phyloP scores from a whole-genome alignment of 2,797 vertebrate genomes.

The Acridotheres tristis region DNA sequence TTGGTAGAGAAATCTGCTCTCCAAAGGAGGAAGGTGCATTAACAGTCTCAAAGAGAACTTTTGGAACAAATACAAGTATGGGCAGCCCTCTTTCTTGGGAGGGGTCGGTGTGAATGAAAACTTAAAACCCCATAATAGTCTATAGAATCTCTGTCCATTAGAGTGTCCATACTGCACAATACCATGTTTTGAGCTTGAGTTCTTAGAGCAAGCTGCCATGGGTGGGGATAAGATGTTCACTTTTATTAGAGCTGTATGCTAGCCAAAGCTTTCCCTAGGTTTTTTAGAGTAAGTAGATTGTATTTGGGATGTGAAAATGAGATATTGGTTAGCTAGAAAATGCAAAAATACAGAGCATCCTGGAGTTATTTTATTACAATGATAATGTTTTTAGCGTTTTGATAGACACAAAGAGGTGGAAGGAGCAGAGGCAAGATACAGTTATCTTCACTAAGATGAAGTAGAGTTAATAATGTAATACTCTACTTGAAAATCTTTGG shows the following conservation, averaged over 20 bases:
- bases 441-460: constrained; percentile 28
- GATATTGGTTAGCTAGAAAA: constrained; percentile 20
- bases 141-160: background rate
- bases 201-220: background rate
- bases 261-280: background rate
- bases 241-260: background rate
- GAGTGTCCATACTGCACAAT: background rate
- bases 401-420: constrained; percentile 1
- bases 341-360: background rate
- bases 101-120: background rate
- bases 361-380: background rate
- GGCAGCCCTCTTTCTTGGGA: background rate
- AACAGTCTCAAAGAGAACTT: background rate
- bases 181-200: background rate
- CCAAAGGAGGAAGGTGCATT: background rate
- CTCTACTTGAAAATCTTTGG: constrained; percentile 50
- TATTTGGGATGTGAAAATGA: background rate
- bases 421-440: background rate
- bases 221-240: background rate
- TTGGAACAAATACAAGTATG: background rate
- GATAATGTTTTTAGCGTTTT: background rate
- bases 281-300: background rate
- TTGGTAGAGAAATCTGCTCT: background rate
- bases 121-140: background rate
- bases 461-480: constrained; percentile 15